Evolutionary conservation across 2,888 invertebrate species (phyloP), one percentile per base, ranked within the genome.

Genomic region (Agonopterix heracliana): DNA sequence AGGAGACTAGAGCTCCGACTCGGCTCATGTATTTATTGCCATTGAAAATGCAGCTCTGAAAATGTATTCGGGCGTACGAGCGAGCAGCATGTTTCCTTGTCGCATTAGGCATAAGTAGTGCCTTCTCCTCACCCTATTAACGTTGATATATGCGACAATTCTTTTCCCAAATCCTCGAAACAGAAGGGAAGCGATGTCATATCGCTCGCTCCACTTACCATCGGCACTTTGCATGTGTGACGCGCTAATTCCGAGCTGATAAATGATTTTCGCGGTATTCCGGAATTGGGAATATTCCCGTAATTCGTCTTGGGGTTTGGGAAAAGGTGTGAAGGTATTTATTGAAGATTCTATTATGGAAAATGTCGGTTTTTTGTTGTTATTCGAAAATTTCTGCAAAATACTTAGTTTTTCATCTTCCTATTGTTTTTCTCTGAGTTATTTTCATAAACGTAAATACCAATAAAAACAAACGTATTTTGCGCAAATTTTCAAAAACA

Each of bases 41-140:
- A 78, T 80, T 80, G 79, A 74, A 78, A 78, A 81, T 71, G 72
- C 80, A 79, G 79, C 79, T 72, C 74, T 73, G 77, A 62, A 70
- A 80, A 82, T 78, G 76, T 81, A 80, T 79, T 77, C 79, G 63
- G 54, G 74, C 66, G 74, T 76, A 74, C 76, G 72, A 68, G 74
- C 73, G 75, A 72, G 77, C 64, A 76, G 70, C 84, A 81, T 86
- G 86, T 86, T 86, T 78, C 86, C 86, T 78, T 84, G 84, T 86
- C 86, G 80, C 87, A 87, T 87, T 87, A 87, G 81, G 85, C 83
- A 84, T 84, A 87, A 87, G 88, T 83, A 88, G 86, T 88, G 83
- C 83, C 86, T 81, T 85, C 83, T 87, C 83, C 41, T 41, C 83
- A 79, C 86, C 88, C 88, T 87, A 87, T 88, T 88, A 88, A 87